Evolutionary conservation across 2,888 invertebrate genomes (phyloP), one percentile per base, ranked within the genome.

Genomic region (Rhagonycha lutea): DNA sequence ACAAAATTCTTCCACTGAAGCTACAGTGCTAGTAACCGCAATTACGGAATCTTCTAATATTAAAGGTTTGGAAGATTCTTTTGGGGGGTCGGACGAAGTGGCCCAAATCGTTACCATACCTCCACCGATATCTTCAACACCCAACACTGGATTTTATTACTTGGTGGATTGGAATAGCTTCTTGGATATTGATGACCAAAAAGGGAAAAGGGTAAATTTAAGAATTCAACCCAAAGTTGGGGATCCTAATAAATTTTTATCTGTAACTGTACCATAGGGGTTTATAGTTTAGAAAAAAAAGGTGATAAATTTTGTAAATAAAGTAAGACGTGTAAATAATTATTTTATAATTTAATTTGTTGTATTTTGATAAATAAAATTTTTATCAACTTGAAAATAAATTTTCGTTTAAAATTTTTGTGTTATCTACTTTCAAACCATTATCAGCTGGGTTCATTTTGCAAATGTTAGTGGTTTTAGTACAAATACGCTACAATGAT

Each of bases 141-240:
- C 90, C 81, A 92, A 91, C 82, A 95, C 93, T 76, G 96, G 96
- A 0, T 93, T 96, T 80, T 96, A 96, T 85, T 96, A 95, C 88
- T 90, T 96, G 84, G 89, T 95, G 8, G 96, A 96, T 84, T 95
- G 95, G 95, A 96, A 96, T 84, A 92, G 94, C 72, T 96, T 96
- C 84, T 89, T 96, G 14, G 95, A 95, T 87, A 95, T 96, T 4
- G 96, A 95, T 11, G 91, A 92, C 80, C 94, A 94, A 23, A 93
- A 92, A 61, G 89, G 88, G 12, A 91, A 90, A 47, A 92, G 94
- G 88, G 94, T 96, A 0, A 94, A 95, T 82, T 91, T 96, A 81
- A 91, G 94, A 83, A 94, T 96, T 82, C 92, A 94, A 81, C 95
- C 95, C 0, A 95, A 94, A 88, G 90, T 93, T 62, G 96, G 96